Percentiles rank a stretch among this genome's conserved stretches.
These are phyloP conservation scores for Melanotaenia trifasciata DNA, from an alignment of 2,797 vertebrate species.

Conservation along the genomic window DNA sequence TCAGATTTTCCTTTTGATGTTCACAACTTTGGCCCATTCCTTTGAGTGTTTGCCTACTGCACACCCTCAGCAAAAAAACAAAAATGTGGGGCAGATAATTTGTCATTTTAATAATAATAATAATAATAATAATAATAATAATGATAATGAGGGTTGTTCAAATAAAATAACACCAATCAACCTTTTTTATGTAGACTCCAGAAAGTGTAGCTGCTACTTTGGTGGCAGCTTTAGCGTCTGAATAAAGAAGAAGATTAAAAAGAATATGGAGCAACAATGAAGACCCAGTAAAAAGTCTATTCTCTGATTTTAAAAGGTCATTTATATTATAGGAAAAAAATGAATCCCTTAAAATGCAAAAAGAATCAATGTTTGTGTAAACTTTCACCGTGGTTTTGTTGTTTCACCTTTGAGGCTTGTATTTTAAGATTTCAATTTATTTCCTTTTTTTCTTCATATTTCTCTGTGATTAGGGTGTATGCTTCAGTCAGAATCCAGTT, in stretches of 20 bases:
- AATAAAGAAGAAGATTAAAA: constrained; percentile 1
- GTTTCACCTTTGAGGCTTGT: too few relatives aligned
- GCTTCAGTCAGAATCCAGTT: too few relatives aligned
- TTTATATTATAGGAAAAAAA: neutral
- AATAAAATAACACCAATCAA: too few relatives aligned
- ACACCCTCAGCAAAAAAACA: neutral
- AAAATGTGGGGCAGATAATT: neutral
- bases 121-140: neutral
- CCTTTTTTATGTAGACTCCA: too few relatives aligned
- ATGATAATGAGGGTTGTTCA: too few relatives aligned
- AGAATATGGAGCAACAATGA: neutral
- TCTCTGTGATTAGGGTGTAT: too few relatives aligned
- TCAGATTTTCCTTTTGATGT: neutral
- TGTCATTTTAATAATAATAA: neutral
- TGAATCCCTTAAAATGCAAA: neutral
- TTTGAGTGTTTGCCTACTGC: neutral
- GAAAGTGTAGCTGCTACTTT: neutral
- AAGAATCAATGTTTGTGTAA: neutral
- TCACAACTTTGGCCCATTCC: neutral
- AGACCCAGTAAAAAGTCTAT: neutral
- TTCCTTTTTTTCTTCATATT: too few relatives aligned
- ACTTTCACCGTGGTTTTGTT: too few relatives aligned
- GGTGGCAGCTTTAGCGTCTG: neutral
- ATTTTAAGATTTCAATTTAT: too few relatives aligned
- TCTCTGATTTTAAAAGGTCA: neutral